These are phyloP conservation scores for Drosophila triauraria DNA, from an alignment of 1,140 invertebrate species.

Conservation along the genomic window DNA sequence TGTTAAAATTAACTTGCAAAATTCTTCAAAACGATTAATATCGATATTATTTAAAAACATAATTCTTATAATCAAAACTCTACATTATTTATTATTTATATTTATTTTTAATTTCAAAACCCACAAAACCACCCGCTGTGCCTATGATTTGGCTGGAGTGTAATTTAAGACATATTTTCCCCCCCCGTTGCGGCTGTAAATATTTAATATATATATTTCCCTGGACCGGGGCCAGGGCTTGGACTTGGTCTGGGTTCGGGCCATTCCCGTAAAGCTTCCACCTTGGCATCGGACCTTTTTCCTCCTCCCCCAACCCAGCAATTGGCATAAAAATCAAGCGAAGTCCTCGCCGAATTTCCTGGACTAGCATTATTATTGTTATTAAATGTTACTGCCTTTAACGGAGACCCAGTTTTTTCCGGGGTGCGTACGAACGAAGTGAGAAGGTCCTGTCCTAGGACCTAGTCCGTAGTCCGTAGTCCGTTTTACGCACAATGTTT, in stretches of 20 bases:
- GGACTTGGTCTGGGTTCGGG: not conserved
- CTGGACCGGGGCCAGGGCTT: not conserved
- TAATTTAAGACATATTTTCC: constrained; percentile 67
- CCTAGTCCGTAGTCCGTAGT: constrained; percentile 19
- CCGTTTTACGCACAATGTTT: constrained; percentile 75
- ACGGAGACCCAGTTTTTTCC: constrained; percentile 60
- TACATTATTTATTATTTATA: no score
- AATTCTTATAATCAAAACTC: not conserved
- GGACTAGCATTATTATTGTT: constrained; percentile 77
- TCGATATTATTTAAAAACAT: no score
- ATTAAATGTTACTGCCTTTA: constrained; percentile 80
- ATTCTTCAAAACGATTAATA: no score
- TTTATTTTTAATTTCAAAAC: not conserved
- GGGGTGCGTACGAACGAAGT: constrained; percentile 1
- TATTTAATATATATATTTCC: constrained; percentile 71
- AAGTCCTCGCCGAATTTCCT: constrained; percentile 53
- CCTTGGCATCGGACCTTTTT: constrained; percentile 13
- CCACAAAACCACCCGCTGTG: not conserved
- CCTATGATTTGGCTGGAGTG: constrained; percentile 34
- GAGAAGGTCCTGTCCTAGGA: constrained; percentile 16
- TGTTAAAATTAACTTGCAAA: no score
- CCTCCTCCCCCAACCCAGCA: not conserved
- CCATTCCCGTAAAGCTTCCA: constrained; percentile 66
- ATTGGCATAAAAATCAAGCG: constrained; percentile 70
- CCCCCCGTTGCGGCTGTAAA: constrained; percentile 68